Base-by-base conservation (phyloP, 2,888 invertebrate genomes). In the Leptinotarsa haldemani region DNA sequence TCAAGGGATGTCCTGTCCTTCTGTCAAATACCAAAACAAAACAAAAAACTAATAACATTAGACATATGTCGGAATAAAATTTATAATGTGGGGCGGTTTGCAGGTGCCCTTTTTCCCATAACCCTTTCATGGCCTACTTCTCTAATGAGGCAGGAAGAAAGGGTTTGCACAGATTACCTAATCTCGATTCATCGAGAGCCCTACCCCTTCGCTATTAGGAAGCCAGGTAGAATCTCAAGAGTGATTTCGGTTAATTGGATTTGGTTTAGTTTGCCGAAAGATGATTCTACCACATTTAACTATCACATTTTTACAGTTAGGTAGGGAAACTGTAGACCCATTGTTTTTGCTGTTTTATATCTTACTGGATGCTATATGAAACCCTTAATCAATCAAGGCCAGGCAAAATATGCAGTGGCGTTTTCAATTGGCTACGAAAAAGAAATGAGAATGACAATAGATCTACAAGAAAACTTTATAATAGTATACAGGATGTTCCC, bases 81-180 rank as follows among this genome's bases (percentile, higher is more conserved):
- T 80, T 82, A 77, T 80, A 81, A 79, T 80, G 81, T 80, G 82
- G 80, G 81, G 80, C 80, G 82, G 80, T 81, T 82, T 81, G 84
- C 80, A 85, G 85, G 85, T 84, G 85, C 83, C 83, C 70, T 81
- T 77, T 80, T 83, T 85, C 84, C 85, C 85, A 84, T 84, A 84
- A 85, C 84, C 84, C 85, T 84, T 84, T 85, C 81, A 78, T 82
- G 83, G 82, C 84, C 85, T 83, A 85, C 80, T 83, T 84, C 82
- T 83, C 80, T 84, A 85, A 85, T 84, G 85, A 84, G 81, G 77
- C 83, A 82, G 82, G 82, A 83, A 79, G 78, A 77, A 80, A 82
- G 76, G 69, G 73, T 73, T 84, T 81, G 83, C 84, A 84, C 83
- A 83, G 84, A 85, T 84, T 85, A 83, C 82, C 82, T 80, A 80